Evolutionary conservation across 2,888 invertebrate species (phyloP).

Genomic region (Drosophila tanythrix): DNA sequence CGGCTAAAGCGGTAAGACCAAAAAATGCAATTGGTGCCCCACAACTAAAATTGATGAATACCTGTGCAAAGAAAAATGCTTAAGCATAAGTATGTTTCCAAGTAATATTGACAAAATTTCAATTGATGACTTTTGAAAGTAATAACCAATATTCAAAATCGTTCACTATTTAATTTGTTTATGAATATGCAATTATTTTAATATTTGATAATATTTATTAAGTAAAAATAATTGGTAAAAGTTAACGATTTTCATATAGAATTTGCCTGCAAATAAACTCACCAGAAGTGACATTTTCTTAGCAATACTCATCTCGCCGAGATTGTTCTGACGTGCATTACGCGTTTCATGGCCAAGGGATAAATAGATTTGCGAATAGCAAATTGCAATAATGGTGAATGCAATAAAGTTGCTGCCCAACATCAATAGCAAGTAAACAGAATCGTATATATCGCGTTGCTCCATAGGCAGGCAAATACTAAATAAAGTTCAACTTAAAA

Average conservation of each 20-base stretch:
- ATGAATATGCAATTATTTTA: too few species aligned
- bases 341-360: slow-evolving; percentile 91
- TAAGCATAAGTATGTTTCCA: background rate
- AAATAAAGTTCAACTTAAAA: background rate
- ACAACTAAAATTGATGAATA: slow-evolving; percentile 92
- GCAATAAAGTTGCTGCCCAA: slow-evolving; percentile 92
- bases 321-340: slow-evolving; percentile 84
- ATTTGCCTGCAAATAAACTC: slow-evolving; percentile 16
- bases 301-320: slow-evolving; percentile 91
- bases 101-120: background rate
- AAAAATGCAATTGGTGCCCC: slow-evolving; percentile 96
- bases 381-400: slow-evolving; percentile 92
- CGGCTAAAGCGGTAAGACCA: slow-evolving; percentile 93
- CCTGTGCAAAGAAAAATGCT: slow-evolving; percentile 62
- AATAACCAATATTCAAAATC: background rate
- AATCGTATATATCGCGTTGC: slow-evolving; percentile 89
- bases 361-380: slow-evolving; percentile 94
- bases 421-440: slow-evolving; percentile 90
- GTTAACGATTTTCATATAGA: background rate
- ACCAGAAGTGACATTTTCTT: slow-evolving; percentile 96
- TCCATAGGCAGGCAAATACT: slow-evolving; percentile 95
- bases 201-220: background rate
- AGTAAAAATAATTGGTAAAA: background rate
- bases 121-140: background rate
- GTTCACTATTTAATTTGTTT: background rate